These are phyloP conservation scores for Cairina moschata DNA, from an alignment of 2,113 vertebrate genomes.

Conservation along the genomic window DNA sequence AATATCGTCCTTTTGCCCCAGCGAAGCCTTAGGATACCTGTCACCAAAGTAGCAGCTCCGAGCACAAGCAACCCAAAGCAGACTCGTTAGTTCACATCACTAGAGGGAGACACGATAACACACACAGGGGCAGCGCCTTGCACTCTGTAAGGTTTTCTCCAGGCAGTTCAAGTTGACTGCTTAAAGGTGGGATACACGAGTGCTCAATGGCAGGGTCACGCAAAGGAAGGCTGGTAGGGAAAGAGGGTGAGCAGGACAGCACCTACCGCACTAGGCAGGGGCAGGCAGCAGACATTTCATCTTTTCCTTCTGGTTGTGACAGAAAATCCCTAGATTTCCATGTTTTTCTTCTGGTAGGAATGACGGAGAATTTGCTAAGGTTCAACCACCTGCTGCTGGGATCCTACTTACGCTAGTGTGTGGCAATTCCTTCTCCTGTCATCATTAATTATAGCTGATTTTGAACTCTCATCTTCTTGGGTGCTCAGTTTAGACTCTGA, in stretches of 20 bases:
- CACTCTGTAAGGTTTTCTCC: background rate
- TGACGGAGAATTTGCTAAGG: background rate
- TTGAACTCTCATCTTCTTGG: background rate
- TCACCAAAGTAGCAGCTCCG: background rate
- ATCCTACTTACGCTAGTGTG: background rate
- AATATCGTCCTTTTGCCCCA: background rate
- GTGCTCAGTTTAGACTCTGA: background rate
- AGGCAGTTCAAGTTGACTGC: background rate
- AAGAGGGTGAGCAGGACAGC: background rate
- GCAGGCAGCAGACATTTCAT: background rate
- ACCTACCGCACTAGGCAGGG: background rate
- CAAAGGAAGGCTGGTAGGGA: background rate
- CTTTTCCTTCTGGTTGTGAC: background rate
- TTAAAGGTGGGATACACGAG: background rate
- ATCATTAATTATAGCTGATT: background rate
- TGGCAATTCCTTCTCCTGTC: background rate
- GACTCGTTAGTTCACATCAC: background rate
- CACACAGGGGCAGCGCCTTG: background rate
- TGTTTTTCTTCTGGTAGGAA: background rate
- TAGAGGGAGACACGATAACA: constrained; percentile 56
- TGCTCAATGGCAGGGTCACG: background rate
- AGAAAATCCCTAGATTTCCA: background rate
- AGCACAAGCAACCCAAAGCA: background rate
- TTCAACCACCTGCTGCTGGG: background rate
- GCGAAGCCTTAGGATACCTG: background rate